Evolutionary conservation across 2,888 invertebrate genomes (phyloP), one percentile per base, ranked within the genome.

Genomic region (Apomyelois bistriatella): DNA sequence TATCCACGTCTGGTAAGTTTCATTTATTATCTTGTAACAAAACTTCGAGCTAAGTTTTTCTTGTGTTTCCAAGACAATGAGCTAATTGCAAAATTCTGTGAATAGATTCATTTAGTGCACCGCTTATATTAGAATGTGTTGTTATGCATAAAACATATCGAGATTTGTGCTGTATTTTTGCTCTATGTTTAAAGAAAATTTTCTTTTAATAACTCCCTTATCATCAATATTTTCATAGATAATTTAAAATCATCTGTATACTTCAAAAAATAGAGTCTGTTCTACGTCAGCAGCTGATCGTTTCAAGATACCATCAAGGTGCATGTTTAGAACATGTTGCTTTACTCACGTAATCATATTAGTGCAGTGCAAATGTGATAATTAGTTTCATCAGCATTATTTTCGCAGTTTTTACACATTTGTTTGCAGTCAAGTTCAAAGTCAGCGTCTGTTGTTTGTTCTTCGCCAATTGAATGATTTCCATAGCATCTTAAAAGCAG

Each of bases 241-340:
- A 16, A 3, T 16, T 8, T 28, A 28, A 42, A 28, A 30, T 30
- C 0, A 22, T 8, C 3, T 28, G 12, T n/a, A 12, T 8, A 8
- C n/a, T 9, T 22, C 0, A 0, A n/a, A 30, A 12, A 1, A 30
- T 43, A 30, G 3, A 43, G 28, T 46, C n/a, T 32, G 13, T 13
- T 32, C 13, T 16, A 10, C 10, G 0, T 10, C 3, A 46, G 15
- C 16, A 46, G 16, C 13, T 10, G 6, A 46, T n/a, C 0, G 9
- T 15, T 46, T 13, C 32, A n/a, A 16, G 15, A 32, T 46, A 32
- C 1, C 13, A 30, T 1, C 9, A 6, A n/a, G 3, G 10, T 8
- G 30, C 32, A 16, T 46, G 16, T 32, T 73, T 69, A 69, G 56
- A 70, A 65, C 58, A 63, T 64, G 63, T 66, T 58, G 60, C 67